These are phyloP conservation scores for Oreochromis aureus DNA, from an alignment of 2,113 vertebrate genomes.

Conservation along the genomic window DNA sequence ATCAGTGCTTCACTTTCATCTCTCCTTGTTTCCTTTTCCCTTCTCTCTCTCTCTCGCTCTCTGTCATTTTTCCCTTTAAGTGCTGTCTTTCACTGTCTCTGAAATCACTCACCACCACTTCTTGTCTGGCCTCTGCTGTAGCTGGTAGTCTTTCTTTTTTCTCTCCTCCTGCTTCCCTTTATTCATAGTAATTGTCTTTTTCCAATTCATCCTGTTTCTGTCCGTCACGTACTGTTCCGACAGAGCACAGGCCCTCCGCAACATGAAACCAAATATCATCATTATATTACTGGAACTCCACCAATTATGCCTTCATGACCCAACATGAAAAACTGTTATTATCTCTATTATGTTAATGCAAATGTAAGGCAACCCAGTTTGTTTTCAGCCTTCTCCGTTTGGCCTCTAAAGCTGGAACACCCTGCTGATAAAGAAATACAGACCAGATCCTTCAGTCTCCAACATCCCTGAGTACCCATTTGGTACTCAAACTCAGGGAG, in stretches of 20 bases:
- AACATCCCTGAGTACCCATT: background rate
- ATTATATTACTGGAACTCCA: background rate
- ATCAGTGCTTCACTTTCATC: background rate
- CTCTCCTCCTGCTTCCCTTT: background rate
- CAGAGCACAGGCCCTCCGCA: background rate
- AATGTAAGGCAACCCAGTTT: background rate
- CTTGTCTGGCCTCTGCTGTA: background rate
- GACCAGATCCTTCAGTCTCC: background rate
- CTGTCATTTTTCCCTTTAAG: background rate
- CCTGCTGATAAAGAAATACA: background rate
- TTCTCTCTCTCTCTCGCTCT: background rate
- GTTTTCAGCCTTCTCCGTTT: background rate
- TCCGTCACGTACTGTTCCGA: background rate
- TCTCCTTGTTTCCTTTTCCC: background rate
- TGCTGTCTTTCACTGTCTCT: background rate
- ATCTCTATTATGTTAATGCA: background rate
- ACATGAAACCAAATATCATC: background rate
- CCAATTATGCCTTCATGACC: background rate
- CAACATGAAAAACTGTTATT: background rate
- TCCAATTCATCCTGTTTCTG: background rate
- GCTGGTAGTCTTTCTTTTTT: background rate
- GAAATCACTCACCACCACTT: background rate
- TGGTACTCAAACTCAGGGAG: background rate
- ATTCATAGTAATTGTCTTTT: slow-evolving; percentile 29
- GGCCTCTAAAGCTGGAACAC: background rate